Evolutionary conservation across 2,888 invertebrate genomes (phyloP).

Genomic region (Ophioninae sp.): DNA sequence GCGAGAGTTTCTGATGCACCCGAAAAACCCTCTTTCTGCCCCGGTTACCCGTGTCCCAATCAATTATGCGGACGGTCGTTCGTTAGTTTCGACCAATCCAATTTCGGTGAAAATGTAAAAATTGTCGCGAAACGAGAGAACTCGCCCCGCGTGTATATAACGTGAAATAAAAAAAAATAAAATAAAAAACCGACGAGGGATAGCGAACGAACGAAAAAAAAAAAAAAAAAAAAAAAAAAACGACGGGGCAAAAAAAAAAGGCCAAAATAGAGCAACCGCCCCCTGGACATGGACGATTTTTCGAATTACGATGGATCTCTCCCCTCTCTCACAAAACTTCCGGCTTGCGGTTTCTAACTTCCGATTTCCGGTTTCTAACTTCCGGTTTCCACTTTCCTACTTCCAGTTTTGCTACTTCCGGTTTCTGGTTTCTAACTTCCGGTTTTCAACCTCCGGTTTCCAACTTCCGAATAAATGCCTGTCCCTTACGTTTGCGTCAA

Average conservation of each 20-base stretch:
- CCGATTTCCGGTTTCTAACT: too few species aligned
- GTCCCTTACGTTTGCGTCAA: constrained; percentile 6
- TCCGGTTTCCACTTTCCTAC: too few species aligned
- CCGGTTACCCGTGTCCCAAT: constrained; percentile 62
- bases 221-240: constrained; percentile 24
- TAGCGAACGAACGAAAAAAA: too few species aligned
- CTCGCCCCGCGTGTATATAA: constrained; percentile 23
- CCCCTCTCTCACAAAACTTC: background rate
- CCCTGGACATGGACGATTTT: constrained; percentile 59
- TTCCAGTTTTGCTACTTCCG: too few species aligned
- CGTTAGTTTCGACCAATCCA: constrained; percentile 67
- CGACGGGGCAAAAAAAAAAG: constrained; percentile 7
- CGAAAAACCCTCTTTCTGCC: constrained; percentile 18
- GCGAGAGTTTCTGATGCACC: constrained; percentile 35
- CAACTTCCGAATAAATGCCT: constrained; percentile 7
- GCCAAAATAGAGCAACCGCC: constrained; percentile 34
- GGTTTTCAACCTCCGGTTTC: too few species aligned
- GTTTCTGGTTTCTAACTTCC: too few species aligned
- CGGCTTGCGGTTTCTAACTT: too few species aligned
- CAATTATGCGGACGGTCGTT: constrained; percentile 68
- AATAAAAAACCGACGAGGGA: background rate
- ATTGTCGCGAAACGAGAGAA: constrained; percentile 60
- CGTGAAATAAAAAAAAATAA: background rate
- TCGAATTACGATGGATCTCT: constrained; percentile 13
- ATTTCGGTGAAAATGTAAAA: constrained; percentile 64